Base-by-base conservation (phyloP, 37 sponge, comb jelly and placozoan species). In the Cliona cf. orientalis region DNA sequence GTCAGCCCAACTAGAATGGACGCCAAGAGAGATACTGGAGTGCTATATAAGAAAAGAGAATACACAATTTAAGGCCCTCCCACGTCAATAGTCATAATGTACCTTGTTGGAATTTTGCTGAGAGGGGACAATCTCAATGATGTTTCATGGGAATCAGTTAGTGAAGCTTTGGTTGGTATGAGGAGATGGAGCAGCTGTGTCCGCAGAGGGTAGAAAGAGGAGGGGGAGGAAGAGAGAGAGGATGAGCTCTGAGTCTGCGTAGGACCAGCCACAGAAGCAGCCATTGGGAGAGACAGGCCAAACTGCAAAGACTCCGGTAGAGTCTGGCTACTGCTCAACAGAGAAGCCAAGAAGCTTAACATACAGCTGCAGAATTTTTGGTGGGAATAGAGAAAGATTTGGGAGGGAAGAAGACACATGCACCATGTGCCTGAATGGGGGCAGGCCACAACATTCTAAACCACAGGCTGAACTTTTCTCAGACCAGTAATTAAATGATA, bases 131-230 rank as follows among this genome's bases (percentile, higher is more conserved):
- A 49, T 62, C 66, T 31, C 35, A 19, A 1, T 23, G 14, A 44
- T 14, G 42, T n/a, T 1, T 7, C 5, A 3, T 12, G 34, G 46
- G 33, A n/a, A n/a, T n/a, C n/a, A n/a, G n/a, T n/a, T n/a, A n/a
- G n/a, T n/a, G n/a, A n/a, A n/a, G n/a, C n/a, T n/a, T n/a, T 5
- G 46, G 46, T 1, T 0, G 74, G 74, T 25, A 82, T 26, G 25
- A 82, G 73, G 56, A 82, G 73, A 37, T 46, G 63, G 25, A 82
- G 83, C 38, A 82, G 74, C 65, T 82, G 83, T 2, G 56, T 34
- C 0, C 83, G 73, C 0, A 82, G 65, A 37, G 83, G 83, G 35
- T 82, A 73, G 83, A 32, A 33, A 7, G 70, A 35, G 28, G 5
- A 31, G 6, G 53, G 46, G 17, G 46, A 5, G 7, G 39, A 7